Conservation (phyloP, 1,140 invertebrate genomes). For the Drosophila albomicans region DNA sequence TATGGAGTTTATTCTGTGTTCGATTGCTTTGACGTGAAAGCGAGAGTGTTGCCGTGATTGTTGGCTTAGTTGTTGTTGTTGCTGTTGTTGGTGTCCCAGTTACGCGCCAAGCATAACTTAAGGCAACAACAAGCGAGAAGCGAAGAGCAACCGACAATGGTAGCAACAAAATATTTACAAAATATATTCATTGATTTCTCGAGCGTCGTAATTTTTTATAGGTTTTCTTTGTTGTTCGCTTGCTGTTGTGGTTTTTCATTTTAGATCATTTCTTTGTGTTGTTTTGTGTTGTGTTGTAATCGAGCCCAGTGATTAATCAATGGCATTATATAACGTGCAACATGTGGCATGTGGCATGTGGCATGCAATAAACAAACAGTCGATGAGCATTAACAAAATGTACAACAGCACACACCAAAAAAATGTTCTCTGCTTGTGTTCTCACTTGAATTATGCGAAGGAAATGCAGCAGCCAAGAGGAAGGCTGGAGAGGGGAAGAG, state of each 20-base stretch:
- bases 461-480: not conserved
- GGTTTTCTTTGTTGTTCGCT: conserved; percentile 8
- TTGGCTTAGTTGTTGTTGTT: conserved; percentile 53
- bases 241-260: conserved; percentile 46
- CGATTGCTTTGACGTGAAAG: conserved; percentile 69
- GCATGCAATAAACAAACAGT: not conserved
- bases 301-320: conserved; percentile 55
- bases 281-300: conserved; percentile 22
- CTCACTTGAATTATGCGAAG: not conserved
- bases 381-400: not conserved
- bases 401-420: not conserved
- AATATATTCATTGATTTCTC: conserved; percentile 76
- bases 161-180: conserved; percentile 63
- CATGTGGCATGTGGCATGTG: conserved; percentile 16
- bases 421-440: not conserved
- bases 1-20: conserved; percentile 68
- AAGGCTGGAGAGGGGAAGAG: too few species aligned
- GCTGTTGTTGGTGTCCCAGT: conserved; percentile 49
- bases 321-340: conserved; percentile 37
- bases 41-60: conserved; percentile 63
- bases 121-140: conserved; percentile 11
- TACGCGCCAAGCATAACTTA: conserved; percentile 61
- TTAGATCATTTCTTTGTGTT: conserved; percentile 49
- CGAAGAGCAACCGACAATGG: conserved; percentile 4
- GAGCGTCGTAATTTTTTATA: conserved; percentile 46